Evolutionary conservation across 37 sponge, comb jelly and placozoan genomes (phyloP), one percentile per base, ranked within the genome.

Genomic region (Oscarella lobularis): DNA sequence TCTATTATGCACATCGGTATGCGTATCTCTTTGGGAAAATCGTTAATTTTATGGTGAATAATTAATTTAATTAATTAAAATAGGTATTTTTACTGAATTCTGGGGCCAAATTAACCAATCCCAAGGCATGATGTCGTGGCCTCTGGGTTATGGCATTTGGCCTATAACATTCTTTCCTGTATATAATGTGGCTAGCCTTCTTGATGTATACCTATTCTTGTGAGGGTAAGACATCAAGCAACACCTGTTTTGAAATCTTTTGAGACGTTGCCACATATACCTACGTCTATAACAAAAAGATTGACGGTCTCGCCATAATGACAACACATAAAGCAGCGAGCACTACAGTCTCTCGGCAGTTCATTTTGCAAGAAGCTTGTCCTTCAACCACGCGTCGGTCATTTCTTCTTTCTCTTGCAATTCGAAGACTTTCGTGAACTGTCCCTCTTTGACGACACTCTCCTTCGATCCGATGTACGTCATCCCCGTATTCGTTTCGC

Each of bases 381-480:
- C 75, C 3, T 73, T 65, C 6, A 98, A 77, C 95, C 95, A 93
- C 36, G 93, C 99, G 36, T 90, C 95, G 36, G 91, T 90, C 55
- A 98, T 37, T 2, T 98, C 99, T 4, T 98, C 99, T 5, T 67
- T 40, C 31, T 39, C 35, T 36, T 95, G 78, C 55, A 98, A 34
- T 75, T 93, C 99, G 81, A 86, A 98, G 4, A 88, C 71, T 68
- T 94, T 94, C 38, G 88, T 84, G 75, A 89, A 89, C 5, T 86
- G 85, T 38, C 81, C 85, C 67, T 82, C 88, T 37, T 83, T 72
- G 3, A 90, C 95, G 2, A 98, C 76, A 20, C 67, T 27, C 1
- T 39, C 72, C 73, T 92, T 92, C 1, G 95, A 88, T 1, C 95
- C 92, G 66, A 89, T 89, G 80, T 98, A 98, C 85, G 91, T 86